Evolutionary conservation across 2,888 invertebrate genomes (phyloP), one percentile per base, ranked within the genome.

Genomic region (Oasisia sp.): DNA sequence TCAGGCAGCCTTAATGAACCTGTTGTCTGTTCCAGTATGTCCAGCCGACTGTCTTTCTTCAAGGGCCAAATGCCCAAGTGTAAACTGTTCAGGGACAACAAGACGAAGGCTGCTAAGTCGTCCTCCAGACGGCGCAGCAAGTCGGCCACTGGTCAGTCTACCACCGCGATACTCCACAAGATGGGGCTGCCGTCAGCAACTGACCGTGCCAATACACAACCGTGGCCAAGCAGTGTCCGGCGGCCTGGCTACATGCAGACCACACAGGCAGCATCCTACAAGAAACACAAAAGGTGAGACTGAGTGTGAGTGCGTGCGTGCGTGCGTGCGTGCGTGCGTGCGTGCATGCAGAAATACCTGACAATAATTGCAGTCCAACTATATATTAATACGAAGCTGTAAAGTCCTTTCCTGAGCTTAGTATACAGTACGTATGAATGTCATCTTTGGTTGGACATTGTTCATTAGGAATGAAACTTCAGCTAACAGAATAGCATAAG

Each of bases 161-260:
- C 74, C 74, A 74, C 74, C 2, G 74, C n/a, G 74, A 27, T 74
- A 8, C 74, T 74, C 74, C 74, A 74, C 74, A 74, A 74, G 74
- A 74, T 74, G 74, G 74, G 74, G 74, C 74, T 74, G 74, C 74
- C 74, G 7, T 74, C 74, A 74, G 74, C 74, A 27, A 27, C 74
- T 4, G 74, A 74, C 74, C 74, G 74, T 27, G 74, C 74, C 74
- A 74, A 74, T 27, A 27, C 74, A 19, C 74, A 74, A 27, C 74
- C 74, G 5, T n/a, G 74, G 74, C n/a, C 74, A 27, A 74, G 27
- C 27, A 74, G 74, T 74, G 74, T 74, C 74, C 74, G n/a, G 27
- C 74, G 74, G n/a, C 74, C 74, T 74, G 27, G 74, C 74, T 74
- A 74, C n/a, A 74, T 74, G 74, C 74, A 74, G 27, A 74, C 74